These are phyloP conservation scores for Alcedo atthis DNA, from an alignment of 2,797 vertebrate species.

Conservation along the genomic window DNA sequence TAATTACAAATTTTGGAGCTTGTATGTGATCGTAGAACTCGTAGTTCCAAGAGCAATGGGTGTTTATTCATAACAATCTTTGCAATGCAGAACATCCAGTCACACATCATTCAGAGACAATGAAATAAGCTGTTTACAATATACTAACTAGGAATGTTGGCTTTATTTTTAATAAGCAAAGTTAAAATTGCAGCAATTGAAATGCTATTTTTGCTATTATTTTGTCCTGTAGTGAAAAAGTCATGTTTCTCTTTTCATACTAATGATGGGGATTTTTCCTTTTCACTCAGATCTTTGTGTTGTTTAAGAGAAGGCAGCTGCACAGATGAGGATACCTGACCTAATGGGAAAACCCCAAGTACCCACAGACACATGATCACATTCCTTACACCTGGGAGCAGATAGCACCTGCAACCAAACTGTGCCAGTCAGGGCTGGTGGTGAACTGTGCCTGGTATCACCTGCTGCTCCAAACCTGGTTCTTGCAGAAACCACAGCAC, in stretches of 20 bases:
- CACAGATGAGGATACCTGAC: neutral
- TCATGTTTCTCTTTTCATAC: neutral
- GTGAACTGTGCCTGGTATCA: neutral
- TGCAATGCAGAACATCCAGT: neutral
- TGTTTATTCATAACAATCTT: neutral
- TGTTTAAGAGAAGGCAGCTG: neutral
- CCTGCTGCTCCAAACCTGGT: neutral
- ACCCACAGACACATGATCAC: neutral
- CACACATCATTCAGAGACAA: neutral
- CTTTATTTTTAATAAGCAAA: neutral
- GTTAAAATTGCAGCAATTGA: neutral
- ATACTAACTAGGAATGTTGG: neutral
- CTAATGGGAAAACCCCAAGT: neutral
- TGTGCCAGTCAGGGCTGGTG: neutral
- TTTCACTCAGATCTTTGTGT: neutral
- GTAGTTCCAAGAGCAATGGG: neutral
- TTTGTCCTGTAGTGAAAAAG: neutral
- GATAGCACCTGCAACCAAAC: neutral
- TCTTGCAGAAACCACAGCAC: neutral
- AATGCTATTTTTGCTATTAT: neutral
- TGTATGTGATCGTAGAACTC: neutral
- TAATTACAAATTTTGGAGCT: neutral
- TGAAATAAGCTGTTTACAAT: neutral
- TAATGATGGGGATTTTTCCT: neutral
- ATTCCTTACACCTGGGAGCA: neutral